Evolutionary conservation across 2,113 vertebrate species (phyloP), one percentile per base, ranked within the genome.

Genomic region (Podarcis cretensis): DNA sequence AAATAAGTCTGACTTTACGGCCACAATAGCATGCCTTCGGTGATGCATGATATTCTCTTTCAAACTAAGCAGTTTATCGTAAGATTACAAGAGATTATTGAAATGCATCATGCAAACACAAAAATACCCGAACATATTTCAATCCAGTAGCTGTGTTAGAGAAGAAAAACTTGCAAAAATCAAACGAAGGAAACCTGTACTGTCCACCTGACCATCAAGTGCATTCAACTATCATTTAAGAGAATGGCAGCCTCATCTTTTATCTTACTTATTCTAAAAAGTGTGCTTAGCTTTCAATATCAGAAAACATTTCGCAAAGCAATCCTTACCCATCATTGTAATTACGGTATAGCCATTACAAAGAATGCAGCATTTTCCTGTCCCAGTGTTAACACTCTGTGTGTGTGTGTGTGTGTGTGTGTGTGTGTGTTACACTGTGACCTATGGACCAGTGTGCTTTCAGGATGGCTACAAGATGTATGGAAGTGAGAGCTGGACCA

Each of bases 81-180:
- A 86, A 89, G 90, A 95, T 95, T 93, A 95, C 94, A 96, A 94
- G 69, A 88, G 90, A 95, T 94, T 93, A 94, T 43, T 90, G 76
- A 93, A 95, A 91, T 94, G 88, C 83, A 95, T 87, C 87, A 90
- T 76, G 75, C 2, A 5, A 92, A 92, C 89, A 88, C 14, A 78
- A 81, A 21, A 30, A 63, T 89, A 54, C 16, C 32, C 63, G 89
- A 90, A 66, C 73, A 89, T 59, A 89, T 92, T 93, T 86, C 90
- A 87, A 93, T 84, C 87, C 75, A 89, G 43, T 81, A 66, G 40
- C 85, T 81, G 79, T 74, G 71, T 8, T 37, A 0, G 40, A 2
- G 21, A 76, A 2, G 27, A 5, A 85, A 90, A 91, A 73, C 3
- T 48, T 0, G 37, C 0, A 0, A 92, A 57, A 79, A 37, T 81